These are phyloP conservation scores for Salpingus planirostris DNA, from an alignment of 2,888 invertebrate genomes.

Conservation along the genomic window DNA sequence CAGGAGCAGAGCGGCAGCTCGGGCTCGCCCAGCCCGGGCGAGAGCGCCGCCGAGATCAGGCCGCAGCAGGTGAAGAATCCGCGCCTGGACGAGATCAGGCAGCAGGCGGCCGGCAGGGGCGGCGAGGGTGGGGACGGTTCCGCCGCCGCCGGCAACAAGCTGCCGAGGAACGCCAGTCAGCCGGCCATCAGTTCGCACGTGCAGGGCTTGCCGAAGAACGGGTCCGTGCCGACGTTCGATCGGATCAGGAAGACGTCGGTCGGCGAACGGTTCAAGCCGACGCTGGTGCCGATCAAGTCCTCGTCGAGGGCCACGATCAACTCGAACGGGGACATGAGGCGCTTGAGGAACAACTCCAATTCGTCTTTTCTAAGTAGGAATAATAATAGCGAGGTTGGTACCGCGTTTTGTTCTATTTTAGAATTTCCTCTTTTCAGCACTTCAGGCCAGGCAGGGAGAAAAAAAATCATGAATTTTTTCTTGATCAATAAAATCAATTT, in stretches of 20 bases:
- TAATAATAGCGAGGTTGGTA: slow-evolving; percentile 52
- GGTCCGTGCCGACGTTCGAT: slow-evolving; percentile 85
- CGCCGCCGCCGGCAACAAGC: slow-evolving; percentile 32
- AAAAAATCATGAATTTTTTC: too few relatives aligned
- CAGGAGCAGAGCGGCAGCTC: slow-evolving; percentile 53
- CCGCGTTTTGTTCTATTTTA: too few relatives aligned
- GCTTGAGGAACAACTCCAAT: slow-evolving; percentile 46
- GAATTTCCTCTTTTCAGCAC: too few relatives aligned
- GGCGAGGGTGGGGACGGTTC: slow-evolving; percentile 26
- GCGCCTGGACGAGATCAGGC: slow-evolving; percentile 40
- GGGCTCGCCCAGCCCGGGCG: slow-evolving; percentile 42
- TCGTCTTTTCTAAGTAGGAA: slow-evolving; percentile 51
- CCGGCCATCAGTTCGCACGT: slow-evolving; percentile 65
- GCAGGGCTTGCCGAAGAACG: slow-evolving; percentile 69
- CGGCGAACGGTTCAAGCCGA: slow-evolving; percentile 76
- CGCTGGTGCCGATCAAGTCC: slow-evolving; percentile 71
- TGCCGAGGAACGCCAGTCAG: slow-evolving; percentile 79
- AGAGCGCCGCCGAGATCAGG: slow-evolving; percentile 28
- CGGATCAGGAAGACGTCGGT: slow-evolving; percentile 76
- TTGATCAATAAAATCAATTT: too few relatives aligned
- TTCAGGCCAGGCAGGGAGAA: too few relatives aligned
- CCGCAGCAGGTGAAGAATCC: slow-evolving; percentile 29
- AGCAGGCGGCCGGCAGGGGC: slow-evolving; percentile 29
- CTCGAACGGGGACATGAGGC: slow-evolving; percentile 67
- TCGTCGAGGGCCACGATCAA: slow-evolving; percentile 62